Evolutionary conservation across 2,888 invertebrate genomes (phyloP).

Genomic region (Melangyna quadrimaculata): DNA sequence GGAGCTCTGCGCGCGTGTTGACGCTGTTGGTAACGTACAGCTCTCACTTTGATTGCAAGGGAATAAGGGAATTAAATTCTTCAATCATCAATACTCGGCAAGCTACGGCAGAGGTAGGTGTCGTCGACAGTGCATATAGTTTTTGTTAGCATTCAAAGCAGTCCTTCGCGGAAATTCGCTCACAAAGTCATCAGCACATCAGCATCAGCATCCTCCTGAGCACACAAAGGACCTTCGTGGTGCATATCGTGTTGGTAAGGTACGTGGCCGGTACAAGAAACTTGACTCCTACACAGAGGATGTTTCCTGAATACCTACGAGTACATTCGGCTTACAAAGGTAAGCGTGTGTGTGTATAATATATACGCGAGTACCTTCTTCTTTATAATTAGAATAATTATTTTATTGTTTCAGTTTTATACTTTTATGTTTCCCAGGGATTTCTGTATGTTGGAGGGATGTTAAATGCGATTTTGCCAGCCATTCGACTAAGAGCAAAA

Average conservation of each 20-base stretch:
- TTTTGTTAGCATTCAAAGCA: slow-evolving; percentile 7
- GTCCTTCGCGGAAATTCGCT: slow-evolving; percentile 10
- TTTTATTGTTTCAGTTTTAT: slow-evolving; percentile 62
- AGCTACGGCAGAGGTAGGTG: background rate
- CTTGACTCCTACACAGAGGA: background rate
- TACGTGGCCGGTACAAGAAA: slow-evolving; percentile 20
- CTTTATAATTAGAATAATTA: slow-evolving; percentile 64
- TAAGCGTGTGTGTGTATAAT: no score
- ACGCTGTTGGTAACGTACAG: background rate
- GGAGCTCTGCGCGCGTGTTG: background rate
- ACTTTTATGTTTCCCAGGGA: slow-evolving; percentile 31
- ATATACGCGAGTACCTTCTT: background rate
- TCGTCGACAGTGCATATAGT: background rate
- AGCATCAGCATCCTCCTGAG: background rate
- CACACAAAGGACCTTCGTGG: background rate
- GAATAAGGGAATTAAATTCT: slow-evolving; percentile 35
- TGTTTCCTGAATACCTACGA: background rate
- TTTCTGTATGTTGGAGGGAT: background rate
- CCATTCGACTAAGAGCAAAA: background rate
- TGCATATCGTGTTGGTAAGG: background rate
- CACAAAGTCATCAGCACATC: background rate
- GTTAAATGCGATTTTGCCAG: slow-evolving; percentile 28
- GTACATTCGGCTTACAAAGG: no score
- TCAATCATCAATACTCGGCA: background rate
- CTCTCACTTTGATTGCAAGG: slow-evolving; percentile 58